Base-by-base conservation (phyloP, 1,140 invertebrate genomes). In the Sogatella furcifera region DNA sequence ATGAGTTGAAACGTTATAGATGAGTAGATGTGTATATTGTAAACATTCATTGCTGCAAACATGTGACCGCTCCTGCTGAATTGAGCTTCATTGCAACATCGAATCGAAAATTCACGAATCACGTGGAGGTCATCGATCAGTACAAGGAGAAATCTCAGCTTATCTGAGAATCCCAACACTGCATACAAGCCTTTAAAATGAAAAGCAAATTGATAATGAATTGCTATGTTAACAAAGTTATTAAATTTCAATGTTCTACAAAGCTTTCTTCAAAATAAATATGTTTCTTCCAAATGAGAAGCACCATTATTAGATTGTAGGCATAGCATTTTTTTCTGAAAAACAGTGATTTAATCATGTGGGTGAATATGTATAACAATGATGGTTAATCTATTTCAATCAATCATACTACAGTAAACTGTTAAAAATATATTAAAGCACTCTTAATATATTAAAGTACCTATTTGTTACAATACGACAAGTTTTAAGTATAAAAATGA, bases 131-230 rank as follows among this genome's bases (percentile, higher is more conserved):
- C 90, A 66, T 95, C 88, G 65, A 95, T 88, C 34, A 92, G 74
- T 38, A 97, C 83, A 52, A 86, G 89, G 79, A 92, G 85, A 38
- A 92, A 84, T 43, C 89, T 78, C 1, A 97, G 73, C 73, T 93
- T 93, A 72, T 95, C 90, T 3, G 84, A 86, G 70, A 95, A 96
- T n/a, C 91, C 92, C 56, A 93, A 83, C 10, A 92, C 80, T 14
- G 91, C 84, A 70, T 91, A 93, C 0, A 94, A 75, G 4, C 92
- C 91, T 72, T 49, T n/a, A 49, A 22, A 49, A 44, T 11, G 4
- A 49, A 5, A 21, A 57, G 52, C 4, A 6, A 57, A 22, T 49
- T 49, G 4, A 10, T 49, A 49, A 28, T 28, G 6, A 2, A 6
- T 17, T 19, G 22, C 5, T 11, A 21, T 14, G 5, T 19, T 54